A percentile compares a stretch with the other conserved stretches of the same genome.
Evolutionary conservation across 35 echinoderm and acorn worm genomes (phyloP).

Genomic region (Holothuria glaberrima): DNA sequence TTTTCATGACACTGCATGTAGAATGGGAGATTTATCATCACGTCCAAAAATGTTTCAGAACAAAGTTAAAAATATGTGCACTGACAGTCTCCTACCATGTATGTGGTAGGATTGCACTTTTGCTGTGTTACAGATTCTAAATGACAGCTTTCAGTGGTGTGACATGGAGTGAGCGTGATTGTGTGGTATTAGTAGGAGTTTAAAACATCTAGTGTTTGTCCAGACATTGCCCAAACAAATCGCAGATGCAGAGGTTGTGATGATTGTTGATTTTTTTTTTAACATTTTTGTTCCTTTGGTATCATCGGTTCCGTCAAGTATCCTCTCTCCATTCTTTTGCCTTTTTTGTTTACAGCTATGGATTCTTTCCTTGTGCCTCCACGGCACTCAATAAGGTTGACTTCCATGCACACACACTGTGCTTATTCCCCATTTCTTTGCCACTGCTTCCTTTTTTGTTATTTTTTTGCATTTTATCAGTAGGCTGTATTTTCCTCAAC

Average conservation of each 20-base stretch:
- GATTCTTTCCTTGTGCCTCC: conserved; percentile 58
- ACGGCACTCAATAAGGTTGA: conserved; percentile 53
- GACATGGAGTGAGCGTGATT: no score
- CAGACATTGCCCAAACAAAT: no score
- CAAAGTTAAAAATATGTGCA: no score
- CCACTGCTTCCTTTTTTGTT: conserved; percentile 27
- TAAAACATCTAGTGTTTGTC: no score
- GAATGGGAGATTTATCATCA: no score
- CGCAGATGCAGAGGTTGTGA: neutral
- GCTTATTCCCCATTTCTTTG: conserved; percentile 45
- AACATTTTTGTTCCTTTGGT: conserved; percentile 42
- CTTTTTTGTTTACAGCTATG: conserved; percentile 61
- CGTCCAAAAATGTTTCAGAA: no score
- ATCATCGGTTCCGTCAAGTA: conserved; percentile 56
- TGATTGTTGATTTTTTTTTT: conserved; percentile 30
- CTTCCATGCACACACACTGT: conserved; percentile 55
- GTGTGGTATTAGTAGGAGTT: no score
- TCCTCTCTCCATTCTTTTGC: conserved; percentile 64
- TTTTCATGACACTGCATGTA: no score
- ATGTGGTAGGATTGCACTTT: no score
- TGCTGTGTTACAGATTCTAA: no score
- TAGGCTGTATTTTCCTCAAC: conserved; percentile 40
- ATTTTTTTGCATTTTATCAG: conserved; percentile 50
- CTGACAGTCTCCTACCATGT: no score
- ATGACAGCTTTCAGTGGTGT: no score